Base-by-base conservation (phyloP, 2,888 invertebrate species). In the Carterocephalus palaemon region DNA sequence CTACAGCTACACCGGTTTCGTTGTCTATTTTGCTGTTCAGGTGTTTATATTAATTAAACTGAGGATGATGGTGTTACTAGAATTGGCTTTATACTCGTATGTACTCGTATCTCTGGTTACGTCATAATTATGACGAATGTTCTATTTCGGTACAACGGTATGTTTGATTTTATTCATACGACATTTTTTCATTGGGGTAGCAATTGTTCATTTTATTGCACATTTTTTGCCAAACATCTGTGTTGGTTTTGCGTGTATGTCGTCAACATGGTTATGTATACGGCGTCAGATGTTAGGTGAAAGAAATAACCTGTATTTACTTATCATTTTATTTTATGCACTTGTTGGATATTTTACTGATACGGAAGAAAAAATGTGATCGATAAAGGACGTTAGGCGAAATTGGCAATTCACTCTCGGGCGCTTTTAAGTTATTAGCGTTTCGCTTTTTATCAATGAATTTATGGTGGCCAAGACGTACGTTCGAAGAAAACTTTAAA, bases 391-490 rank as follows among this genome's bases (percentile, higher is more conserved):
- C 56, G 53, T 60, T 55, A 53, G 45, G 56, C 43, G 34, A 51
- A 55, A 57, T 63, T 59, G 56, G 52, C 63, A 62, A 73, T 70
- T 67, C 67, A 68, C 59, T 46, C 53, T 53, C 62, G 51, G 51
- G 56, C 49, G 58, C 65, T 70, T 59, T 69, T 62, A 72, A 76
- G 61, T 69, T 78, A 77, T 79, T 75, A 76, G 64, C 66, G 70
- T 77, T 76, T 69, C 63, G 58, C 53, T 67, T 71, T 67, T 84
- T 82, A 84, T 82, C 84, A 72, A 67, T 67, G 58, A 69, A 83
- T 83, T 82, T 84, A 83, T 82, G 77, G 71, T 67, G 69, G 69
- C 58, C 69, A 52, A 59, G 56, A 57, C 58, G 62, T 66, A 67
- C 64, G 60, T 66, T 72, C 64, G 59, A 57, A 54, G 58, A 66